Base-by-base conservation (phyloP, 2,797 vertebrate genomes). In the Centropyge bicolor region DNA sequence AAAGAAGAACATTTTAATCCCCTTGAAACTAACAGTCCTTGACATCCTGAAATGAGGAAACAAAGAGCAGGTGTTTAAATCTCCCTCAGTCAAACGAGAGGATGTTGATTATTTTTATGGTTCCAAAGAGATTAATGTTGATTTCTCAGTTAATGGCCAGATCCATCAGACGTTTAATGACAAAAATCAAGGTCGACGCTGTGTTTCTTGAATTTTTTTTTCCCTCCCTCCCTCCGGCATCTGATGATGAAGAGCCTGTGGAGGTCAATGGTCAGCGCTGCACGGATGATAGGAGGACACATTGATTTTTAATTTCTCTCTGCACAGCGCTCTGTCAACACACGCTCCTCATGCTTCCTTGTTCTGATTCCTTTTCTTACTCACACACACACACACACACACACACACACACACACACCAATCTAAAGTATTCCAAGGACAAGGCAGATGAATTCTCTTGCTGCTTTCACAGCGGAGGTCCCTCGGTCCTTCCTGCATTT, bases 231-330 rank as follows among this genome's bases (percentile, higher is more conserved):
- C 12, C n/a, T 11, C 40, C 3, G 68, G 55, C 62, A 51, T 55
- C 40, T 71, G 60, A 38, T 87, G 81, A 89, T 88, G 80, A 85
- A 87, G 35, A 70, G 38, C 81, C 65, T 63, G 60, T 14, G 38
- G 59, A 76, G 87, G 87, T 84, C 82, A 88, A 31, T 0, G 60
- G 79, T 87, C 85, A 66, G 41, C 35, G 1, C 55, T 43, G 61
- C 55, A 38, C 19, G 0, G 52, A 81, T 75, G 66, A 82, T 66
- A 59, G 38, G n/a, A 80, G 55, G 65, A 84, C 48, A 14, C 76
- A 92, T 88, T 69, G 85, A 92, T 92, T 91, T 91, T 78, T 74
- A 83, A 81, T 89, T 89, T 83, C 60, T 91, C 79, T 83, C 73
- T n/a, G 56, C 51, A n/a, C 56, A 54, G 62, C 12, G 9, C 3